These are phyloP conservation scores for Microctonus hyperodae DNA, from an alignment of 2,888 invertebrate species.

Conservation along the genomic window DNA sequence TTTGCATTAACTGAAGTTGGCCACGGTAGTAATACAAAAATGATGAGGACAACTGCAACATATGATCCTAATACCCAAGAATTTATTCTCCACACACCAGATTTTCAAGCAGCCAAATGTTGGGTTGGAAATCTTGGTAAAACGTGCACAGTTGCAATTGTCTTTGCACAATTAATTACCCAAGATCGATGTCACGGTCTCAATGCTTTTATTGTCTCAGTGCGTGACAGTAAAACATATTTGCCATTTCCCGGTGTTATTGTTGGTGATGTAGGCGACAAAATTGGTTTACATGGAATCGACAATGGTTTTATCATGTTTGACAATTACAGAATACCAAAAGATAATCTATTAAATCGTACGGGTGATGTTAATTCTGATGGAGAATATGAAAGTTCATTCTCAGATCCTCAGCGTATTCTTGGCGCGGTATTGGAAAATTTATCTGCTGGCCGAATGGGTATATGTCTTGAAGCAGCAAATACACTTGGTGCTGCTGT, in stretches of 20 bases:
- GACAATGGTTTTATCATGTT: conserved; percentile 94
- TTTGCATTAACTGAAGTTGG: conserved; percentile 90
- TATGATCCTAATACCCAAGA: conserved; percentile 76
- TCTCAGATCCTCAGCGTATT: conserved; percentile 85
- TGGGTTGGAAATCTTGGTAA: conserved; percentile 86
- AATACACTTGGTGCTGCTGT: conserved; percentile 76
- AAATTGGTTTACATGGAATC: conserved; percentile 88
- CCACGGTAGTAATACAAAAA: conserved; percentile 90
- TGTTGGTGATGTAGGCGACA: conserved; percentile 93
- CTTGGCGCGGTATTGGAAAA: conserved; percentile 86
- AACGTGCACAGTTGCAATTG: conserved; percentile 83
- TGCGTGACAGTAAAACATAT: conserved; percentile 80
- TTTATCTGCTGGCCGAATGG: conserved; percentile 83
- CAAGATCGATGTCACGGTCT: conserved; percentile 81
- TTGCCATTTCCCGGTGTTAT: conserved; percentile 82
- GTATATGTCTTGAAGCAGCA: conserved; percentile 73
- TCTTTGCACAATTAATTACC: conserved; percentile 90
- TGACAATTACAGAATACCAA: conserved; percentile 85
- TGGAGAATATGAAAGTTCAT: conserved; percentile 89
- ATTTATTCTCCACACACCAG: conserved; percentile 77
- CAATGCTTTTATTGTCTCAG: conserved; percentile 88
- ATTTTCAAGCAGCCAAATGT: conserved; percentile 81
- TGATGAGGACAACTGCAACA: conserved; percentile 85
- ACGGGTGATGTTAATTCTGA: conserved; percentile 89
- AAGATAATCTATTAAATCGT: conserved; percentile 83